These are phyloP conservation scores for Orussus abietinus DNA, from an alignment of 1,140 invertebrate genomes.

Conservation along the genomic window DNA sequence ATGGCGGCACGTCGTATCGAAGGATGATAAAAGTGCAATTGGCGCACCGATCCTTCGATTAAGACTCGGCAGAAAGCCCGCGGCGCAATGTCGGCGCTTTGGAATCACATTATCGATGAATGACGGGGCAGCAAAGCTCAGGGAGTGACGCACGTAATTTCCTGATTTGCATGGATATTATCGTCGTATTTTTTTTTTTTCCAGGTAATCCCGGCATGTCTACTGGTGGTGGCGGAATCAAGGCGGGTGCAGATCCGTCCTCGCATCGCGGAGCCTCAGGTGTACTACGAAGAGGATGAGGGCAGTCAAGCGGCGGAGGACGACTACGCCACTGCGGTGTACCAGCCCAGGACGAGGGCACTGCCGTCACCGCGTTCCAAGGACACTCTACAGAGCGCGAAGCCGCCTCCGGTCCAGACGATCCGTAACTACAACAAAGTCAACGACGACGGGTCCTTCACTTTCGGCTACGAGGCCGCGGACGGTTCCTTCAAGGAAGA, in stretches of 20 bases:
- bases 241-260: slow-evolving; percentile 41
- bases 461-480: slow-evolving; percentile 82
- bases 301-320: slow-evolving; percentile 36
- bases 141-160: no score
- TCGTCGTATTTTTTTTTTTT: slow-evolving; percentile 11
- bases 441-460: slow-evolving; percentile 81
- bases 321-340: slow-evolving; percentile 36
- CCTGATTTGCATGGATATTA: no score
- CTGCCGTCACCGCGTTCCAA: slow-evolving; percentile 52
- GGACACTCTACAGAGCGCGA: slow-evolving; percentile 54
- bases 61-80: no score
- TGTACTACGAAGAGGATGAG: slow-evolving; percentile 48
- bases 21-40: no score
- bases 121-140: no score
- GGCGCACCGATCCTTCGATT: no score
- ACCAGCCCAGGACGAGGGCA: slow-evolving; percentile 43
- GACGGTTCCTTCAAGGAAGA: slow-evolving; percentile 90
- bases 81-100: no score
- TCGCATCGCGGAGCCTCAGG: slow-evolving; percentile 37
- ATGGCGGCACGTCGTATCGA: no score
- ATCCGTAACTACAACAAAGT: slow-evolving; percentile 79
- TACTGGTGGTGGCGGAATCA: slow-evolving; percentile 37
- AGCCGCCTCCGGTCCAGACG: slow-evolving; percentile 70
- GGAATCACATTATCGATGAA: no score
- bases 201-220: slow-evolving; percentile 42